Evolutionary conservation across 2,113 vertebrate species (phyloP).

Genomic region (Hemichromis elongatus): DNA sequence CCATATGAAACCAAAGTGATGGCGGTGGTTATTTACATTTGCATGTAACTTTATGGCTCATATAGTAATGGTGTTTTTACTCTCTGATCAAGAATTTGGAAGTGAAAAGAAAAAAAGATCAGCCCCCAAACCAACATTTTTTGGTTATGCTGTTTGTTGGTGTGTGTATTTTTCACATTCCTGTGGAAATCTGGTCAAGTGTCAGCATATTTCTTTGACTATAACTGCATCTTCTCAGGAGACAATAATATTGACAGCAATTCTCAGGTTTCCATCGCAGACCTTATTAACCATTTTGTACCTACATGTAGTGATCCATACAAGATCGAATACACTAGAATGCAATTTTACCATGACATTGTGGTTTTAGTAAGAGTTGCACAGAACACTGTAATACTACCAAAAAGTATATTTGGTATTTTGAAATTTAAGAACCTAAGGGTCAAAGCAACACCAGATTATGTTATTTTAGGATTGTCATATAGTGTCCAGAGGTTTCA

Average conservation of each 20-base stretch:
- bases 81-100: background rate
- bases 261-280: background rate
- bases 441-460: background rate
- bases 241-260: background rate
- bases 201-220: background rate
- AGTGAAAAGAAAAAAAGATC: background rate
- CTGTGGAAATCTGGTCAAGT: background rate
- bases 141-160: background rate
- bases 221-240: background rate
- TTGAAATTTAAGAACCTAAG: background rate
- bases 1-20: background rate
- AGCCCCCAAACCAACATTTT: background rate
- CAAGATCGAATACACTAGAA: background rate
- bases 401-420: background rate
- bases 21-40: background rate
- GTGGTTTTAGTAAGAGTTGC: background rate
- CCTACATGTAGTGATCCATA: background rate
- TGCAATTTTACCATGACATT: background rate
- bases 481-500: background rate
- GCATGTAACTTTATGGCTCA: background rate
- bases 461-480: background rate
- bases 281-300: background rate
- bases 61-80: background rate
- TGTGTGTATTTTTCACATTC: background rate
- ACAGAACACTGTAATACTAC: fast-evolving